Conservation (phyloP, 2,888 invertebrate genomes). For the Catocala nupta region DNA sequence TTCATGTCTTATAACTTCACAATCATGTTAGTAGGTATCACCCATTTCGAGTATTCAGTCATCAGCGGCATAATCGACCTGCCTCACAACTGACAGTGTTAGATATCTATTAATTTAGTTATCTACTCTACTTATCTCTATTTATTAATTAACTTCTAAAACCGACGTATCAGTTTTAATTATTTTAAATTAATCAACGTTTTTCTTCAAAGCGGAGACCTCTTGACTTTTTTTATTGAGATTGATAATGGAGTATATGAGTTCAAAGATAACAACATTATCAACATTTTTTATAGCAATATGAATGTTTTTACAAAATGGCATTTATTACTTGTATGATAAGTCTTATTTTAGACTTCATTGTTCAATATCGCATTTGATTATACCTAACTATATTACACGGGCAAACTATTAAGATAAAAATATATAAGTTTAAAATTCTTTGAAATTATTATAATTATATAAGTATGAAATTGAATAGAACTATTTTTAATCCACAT, state of each 20-base stretch:
- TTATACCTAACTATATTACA: conserved; percentile 11
- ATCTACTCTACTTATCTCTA: conserved; percentile 41
- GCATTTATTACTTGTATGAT: conserved; percentile 72
- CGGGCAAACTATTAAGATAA: conserved; percentile 30
- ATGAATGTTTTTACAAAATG: conserved; percentile 49
- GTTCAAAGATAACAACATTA: conserved; percentile 61
- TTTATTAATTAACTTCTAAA: conserved; percentile 60
- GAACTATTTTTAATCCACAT: conserved; percentile 3
- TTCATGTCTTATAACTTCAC: conserved; percentile 37
- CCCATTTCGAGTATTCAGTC: conserved; percentile 29
- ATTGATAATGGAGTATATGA: conserved; percentile 59
- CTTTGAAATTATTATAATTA: conserved; percentile 14
- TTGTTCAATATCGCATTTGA: conserved; percentile 44
- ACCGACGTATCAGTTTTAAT: conserved; percentile 56
- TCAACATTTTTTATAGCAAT: conserved; percentile 61
- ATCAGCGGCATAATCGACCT: conserved; percentile 22
- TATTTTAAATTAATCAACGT: conserved; percentile 69
- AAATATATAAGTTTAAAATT: conserved; percentile 23
- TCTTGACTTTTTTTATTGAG: conserved; percentile 59
- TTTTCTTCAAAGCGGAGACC: conserved; percentile 61
- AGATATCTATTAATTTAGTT: conserved; percentile 30
- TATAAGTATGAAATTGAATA: conserved; percentile 4
- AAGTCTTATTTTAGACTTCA: conserved; percentile 57
- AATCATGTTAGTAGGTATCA: conserved; percentile 43
- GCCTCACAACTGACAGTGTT: conserved; percentile 21